These are phyloP conservation scores for Zaprionus camerounensis DNA, from an alignment of 1,140 invertebrate genomes.

Conservation along the genomic window DNA sequence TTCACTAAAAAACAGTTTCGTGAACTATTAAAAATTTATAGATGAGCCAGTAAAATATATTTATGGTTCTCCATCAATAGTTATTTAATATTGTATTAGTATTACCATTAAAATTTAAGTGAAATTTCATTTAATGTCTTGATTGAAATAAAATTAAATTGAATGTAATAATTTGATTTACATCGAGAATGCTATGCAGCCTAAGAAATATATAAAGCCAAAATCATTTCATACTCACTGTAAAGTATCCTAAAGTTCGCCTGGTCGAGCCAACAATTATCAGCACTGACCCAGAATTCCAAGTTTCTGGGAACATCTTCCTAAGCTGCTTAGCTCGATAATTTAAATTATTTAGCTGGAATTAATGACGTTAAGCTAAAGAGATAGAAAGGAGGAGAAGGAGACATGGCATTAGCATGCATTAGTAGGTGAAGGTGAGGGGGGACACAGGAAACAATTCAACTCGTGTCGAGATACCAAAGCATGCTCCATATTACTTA, in stretches of 20 bases:
- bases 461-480: neutral
- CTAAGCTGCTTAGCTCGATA: slow-evolving; percentile 36
- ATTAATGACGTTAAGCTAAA: slow-evolving; percentile 43
- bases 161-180: neutral
- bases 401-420: slow-evolving; percentile 60
- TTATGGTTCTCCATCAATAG: neutral
- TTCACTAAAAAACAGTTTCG: neutral
- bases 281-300: neutral
- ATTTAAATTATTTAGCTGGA: slow-evolving; percentile 57
- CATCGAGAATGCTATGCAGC: too few species aligned
- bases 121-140: too few species aligned
- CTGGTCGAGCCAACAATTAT: neutral
- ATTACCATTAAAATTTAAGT: neutral
- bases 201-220: neutral
- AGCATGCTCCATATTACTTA: slow-evolving; percentile 72
- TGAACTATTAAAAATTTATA: neutral
- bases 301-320: neutral
- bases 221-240: neutral
- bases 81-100: neutral
- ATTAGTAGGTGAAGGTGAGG: slow-evolving; percentile 31
- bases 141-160: neutral
- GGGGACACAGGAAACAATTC: slow-evolving; percentile 1
- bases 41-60: neutral
- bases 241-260: neutral
- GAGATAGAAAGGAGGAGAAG: neutral